Percentiles rank a stretch among this genome's conserved stretches.
Conservation (phyloP, 2,113 vertebrate species). For the Prunella fulvescens region DNA sequence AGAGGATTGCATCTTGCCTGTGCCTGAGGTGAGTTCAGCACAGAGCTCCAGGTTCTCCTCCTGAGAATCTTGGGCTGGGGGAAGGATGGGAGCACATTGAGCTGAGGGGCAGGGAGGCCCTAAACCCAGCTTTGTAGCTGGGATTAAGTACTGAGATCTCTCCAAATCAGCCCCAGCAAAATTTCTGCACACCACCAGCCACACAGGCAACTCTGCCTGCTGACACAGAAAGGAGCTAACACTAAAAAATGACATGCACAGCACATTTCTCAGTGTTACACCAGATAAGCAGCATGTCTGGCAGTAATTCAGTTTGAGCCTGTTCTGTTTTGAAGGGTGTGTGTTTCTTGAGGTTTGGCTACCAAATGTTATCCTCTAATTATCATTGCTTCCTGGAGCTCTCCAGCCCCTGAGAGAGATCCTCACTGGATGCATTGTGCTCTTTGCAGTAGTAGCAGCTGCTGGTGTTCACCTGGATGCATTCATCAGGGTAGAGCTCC, state of each 20-base stretch:
- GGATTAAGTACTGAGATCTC: rapidly evolving
- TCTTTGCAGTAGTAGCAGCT: background rate
- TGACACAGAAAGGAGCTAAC: background rate
- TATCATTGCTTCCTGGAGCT: background rate
- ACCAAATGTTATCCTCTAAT: background rate
- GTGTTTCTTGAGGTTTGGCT: background rate
- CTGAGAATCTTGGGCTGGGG: background rate
- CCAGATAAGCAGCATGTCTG: background rate
- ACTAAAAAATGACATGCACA: background rate
- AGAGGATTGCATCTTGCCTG: background rate
- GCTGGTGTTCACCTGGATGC: background rate
- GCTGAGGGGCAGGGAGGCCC: background rate
- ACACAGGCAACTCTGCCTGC: background rate
- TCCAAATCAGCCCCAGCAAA: background rate
- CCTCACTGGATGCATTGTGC: background rate
- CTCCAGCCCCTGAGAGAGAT: background rate
- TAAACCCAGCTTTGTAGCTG: rapidly evolving
- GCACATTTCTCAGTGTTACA: background rate
- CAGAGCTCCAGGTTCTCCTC: background rate
- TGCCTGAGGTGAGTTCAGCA: background rate
- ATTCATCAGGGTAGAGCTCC: background rate
- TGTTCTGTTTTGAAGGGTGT: background rate
- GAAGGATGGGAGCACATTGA: background rate
- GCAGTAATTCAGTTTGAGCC: background rate
- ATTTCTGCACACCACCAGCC: background rate